Conservation (phyloP, 2,113 vertebrate genomes). For the Leptocoma aspasia region DNA sequence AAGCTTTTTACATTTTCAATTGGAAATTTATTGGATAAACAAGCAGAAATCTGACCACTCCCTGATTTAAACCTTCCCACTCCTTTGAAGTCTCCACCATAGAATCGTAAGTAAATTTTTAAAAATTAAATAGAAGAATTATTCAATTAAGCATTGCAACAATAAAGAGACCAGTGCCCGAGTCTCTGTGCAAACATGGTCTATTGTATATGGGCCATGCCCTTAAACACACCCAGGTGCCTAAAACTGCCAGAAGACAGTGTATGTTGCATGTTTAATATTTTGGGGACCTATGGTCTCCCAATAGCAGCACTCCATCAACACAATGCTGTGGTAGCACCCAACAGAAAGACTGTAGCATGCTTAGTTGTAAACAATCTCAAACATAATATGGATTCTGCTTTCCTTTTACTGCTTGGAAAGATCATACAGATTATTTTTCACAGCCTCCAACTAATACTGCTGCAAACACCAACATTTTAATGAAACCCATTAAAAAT, state of each 20-base stretch:
- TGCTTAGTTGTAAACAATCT: not conserved
- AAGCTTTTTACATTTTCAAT: not conserved
- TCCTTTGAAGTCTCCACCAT: not conserved
- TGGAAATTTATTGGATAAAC: not conserved
- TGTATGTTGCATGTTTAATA: not conserved
- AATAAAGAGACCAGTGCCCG: not conserved
- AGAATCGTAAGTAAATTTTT: not conserved
- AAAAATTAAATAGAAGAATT: not conserved
- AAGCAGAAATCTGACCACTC: not conserved
- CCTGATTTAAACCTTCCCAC: not conserved
- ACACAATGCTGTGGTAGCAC: not conserved
- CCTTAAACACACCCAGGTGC: not conserved
- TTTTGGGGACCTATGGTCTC: not conserved
- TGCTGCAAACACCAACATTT: not conserved
- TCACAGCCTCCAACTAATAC: not conserved
- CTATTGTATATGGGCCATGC: not conserved
- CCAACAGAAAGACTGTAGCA: not conserved
- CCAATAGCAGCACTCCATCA: not conserved
- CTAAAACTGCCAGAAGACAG: not conserved
- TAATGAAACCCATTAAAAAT: not conserved
- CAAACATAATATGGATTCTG: not conserved
- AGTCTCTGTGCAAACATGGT: not conserved
- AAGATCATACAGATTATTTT: not conserved
- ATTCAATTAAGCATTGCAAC: not conserved
- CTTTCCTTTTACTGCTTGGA: not conserved